Conservation (phyloP, 1,140 invertebrate species). For the Drosophila lacteicornis region DNA sequence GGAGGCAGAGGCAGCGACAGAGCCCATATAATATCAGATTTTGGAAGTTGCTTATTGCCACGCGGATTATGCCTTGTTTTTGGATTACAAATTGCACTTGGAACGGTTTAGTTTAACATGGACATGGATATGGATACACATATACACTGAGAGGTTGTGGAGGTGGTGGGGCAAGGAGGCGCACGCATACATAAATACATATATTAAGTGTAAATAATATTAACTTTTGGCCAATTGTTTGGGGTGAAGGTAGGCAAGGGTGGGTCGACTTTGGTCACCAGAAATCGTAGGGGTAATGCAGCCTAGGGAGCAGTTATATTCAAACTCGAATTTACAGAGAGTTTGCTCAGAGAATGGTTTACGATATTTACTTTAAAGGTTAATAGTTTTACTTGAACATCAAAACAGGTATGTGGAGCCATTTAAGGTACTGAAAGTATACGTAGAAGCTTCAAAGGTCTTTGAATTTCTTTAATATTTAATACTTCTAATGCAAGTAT, state of each 20-base stretch:
- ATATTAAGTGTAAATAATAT: slow-evolving; percentile 31
- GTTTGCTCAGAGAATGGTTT: neutral
- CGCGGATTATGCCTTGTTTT: slow-evolving; percentile 15
- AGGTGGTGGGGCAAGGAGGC: slow-evolving; percentile 6
- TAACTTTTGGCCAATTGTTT: slow-evolving; percentile 67
- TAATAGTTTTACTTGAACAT: too few relatives aligned
- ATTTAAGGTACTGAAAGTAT: neutral
- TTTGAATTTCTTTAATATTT: neutral
- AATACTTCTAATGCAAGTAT: neutral
- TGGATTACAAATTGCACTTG: slow-evolving; percentile 75
- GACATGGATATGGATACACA: slow-evolving; percentile 33
- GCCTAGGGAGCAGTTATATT: neutral
- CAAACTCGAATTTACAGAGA: too few relatives aligned
- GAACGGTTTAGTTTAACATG: slow-evolving; percentile 61
- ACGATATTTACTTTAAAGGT: neutral
- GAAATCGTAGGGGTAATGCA: slow-evolving; percentile 14
- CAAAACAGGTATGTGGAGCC: too few relatives aligned
- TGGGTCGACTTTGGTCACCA: neutral
- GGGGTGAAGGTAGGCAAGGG: neutral
- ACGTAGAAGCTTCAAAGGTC: neutral
- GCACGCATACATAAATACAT: slow-evolving; percentile 16
- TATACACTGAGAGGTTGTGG: slow-evolving; percentile 37
- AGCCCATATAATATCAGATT: slow-evolving; percentile 21
- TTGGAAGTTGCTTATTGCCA: slow-evolving; percentile 33
- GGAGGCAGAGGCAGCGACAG: neutral